Base-by-base conservation (phyloP, 2,888 invertebrate species). In the Willowsia nigromaculata region DNA sequence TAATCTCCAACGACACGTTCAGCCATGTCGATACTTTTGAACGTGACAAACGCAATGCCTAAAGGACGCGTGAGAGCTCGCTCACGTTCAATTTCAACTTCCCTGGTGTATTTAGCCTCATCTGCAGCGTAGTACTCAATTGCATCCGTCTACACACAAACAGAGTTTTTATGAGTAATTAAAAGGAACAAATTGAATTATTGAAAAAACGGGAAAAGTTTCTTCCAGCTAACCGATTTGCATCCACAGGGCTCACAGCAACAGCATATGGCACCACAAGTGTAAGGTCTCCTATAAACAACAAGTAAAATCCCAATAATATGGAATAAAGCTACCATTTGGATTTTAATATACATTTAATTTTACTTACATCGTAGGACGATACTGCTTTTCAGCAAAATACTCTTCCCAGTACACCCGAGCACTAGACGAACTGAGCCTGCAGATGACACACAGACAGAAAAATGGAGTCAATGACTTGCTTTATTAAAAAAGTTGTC, bases 31-130 rank as follows among this genome's bases (percentile, higher is more conserved):
- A 94, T 93, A 25, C 94, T 94, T 88, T 94, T 93, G 92, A 99
- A 95, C 0, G 98, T 98, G 25, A 99, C 95, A 94, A 99, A 99
- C 4, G 97, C 98, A 92, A 99, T 97, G 65, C 98, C 98, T 4
- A 98, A 94, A 3, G 98, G 97, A 93, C 96, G 96, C 93, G 96
- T 96, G 80, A 98, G 94, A 0, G 98, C 97, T 86, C 96, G 95
- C 27, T 96, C 96, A 92, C 96, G 95, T 93, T 98, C 96, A 91
- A 96, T 95, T 91, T 97, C 96, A 0, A 98, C 97, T 93, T 97
- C 95, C 88, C 96, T 96, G 30, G 95, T 96, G 27, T 98, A 94
- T 91, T 95, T 95, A 87, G 95, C 95, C 94, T 98, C 98, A 94
- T 97, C 96, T 80, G 95, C 95, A 5, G 95, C 95, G 94, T 99